Percentiles rank a stretch among this genome's conserved stretches.
Conservation (phyloP, 2,797 vertebrate species). For the Mormyrops boulengeri region DNA sequence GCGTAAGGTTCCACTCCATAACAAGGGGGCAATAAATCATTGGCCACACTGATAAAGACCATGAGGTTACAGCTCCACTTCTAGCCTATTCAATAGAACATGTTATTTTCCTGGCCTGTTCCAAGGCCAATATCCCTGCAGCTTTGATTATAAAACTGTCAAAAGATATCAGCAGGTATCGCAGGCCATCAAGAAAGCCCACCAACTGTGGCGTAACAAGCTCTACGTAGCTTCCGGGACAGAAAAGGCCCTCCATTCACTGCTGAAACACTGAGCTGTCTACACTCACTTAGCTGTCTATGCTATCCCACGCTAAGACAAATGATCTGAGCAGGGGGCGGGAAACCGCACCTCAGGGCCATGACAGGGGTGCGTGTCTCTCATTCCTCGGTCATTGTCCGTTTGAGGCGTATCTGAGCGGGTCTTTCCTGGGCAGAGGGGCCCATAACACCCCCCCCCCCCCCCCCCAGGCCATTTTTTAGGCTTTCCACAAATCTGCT, state of each 20-base stretch:
- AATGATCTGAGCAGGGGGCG: constrained; percentile 11
- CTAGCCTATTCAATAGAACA: constrained; percentile 10
- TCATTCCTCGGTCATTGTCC: neutral
- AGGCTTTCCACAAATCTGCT: neutral
- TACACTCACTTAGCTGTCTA: constrained; percentile 24
- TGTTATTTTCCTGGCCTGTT: constrained; percentile 17
- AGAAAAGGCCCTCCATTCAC: constrained; percentile 25
- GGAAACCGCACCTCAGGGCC: too few relatives aligned
- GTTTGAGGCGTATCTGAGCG: neutral
- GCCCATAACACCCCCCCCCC: neutral
- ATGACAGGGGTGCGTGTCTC: neutral
- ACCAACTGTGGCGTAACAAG: neutral
- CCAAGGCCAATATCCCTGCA: constrained; percentile 27
- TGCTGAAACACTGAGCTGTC: constrained; percentile 26
- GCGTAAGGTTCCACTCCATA: constrained; percentile 21
- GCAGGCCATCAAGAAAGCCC: constrained; percentile 8
- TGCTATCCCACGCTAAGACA: constrained; percentile 15
- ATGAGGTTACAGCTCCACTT: neutral
- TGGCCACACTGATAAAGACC: constrained; percentile 17
- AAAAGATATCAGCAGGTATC: constrained; percentile 23
- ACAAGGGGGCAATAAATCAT: constrained; percentile 25
- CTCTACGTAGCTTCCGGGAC: constrained; percentile 15
- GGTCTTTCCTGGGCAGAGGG: neutral
- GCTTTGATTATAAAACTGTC: constrained; percentile 31
- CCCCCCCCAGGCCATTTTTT: neutral